A percentile compares a stretch with the other conserved stretches of the same genome.
Evolutionary conservation across 1,140 invertebrate genomes (phyloP).

Genomic region (Drosophila elegans): DNA sequence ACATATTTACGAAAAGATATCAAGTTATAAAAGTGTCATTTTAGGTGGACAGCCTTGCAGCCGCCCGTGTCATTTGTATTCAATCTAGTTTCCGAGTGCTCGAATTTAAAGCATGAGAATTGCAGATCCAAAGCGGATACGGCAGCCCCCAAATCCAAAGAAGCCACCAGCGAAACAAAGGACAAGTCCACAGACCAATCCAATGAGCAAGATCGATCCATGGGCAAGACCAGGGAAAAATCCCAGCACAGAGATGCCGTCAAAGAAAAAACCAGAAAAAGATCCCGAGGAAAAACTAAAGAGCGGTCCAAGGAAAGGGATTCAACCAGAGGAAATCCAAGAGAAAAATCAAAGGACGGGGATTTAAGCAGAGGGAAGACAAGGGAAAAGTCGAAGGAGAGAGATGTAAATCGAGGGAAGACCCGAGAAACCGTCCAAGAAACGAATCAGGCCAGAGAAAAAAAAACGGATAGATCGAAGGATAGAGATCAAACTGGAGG

Average conservation of each 20-base stretch:
- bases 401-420: background rate
- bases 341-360: background rate
- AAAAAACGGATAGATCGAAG: background rate
- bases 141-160: conserved; percentile 8
- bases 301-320: conserved; percentile 4
- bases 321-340: background rate
- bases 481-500: background rate
- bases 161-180: conserved; percentile 4
- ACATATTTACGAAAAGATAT: background rate
- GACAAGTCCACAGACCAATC: conserved; percentile 10
- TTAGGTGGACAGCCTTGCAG: conserved; percentile 56
- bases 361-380: background rate
- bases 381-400: background rate
- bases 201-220: conserved; percentile 8
- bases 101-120: conserved; percentile 45
- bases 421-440: conserved; percentile 1
- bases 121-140: conserved; percentile 32
- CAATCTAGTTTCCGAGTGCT: conserved; percentile 51
- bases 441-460: background rate
- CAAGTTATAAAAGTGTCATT: background rate
- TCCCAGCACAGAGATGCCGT: background rate
- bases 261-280: conserved; percentile 1
- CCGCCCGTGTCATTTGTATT: conserved; percentile 50
- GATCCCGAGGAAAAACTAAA: background rate
- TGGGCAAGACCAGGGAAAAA: background rate